Base-by-base conservation (phyloP, 23 tunicate genomes). In the Aplidium turbinatum region DNA sequence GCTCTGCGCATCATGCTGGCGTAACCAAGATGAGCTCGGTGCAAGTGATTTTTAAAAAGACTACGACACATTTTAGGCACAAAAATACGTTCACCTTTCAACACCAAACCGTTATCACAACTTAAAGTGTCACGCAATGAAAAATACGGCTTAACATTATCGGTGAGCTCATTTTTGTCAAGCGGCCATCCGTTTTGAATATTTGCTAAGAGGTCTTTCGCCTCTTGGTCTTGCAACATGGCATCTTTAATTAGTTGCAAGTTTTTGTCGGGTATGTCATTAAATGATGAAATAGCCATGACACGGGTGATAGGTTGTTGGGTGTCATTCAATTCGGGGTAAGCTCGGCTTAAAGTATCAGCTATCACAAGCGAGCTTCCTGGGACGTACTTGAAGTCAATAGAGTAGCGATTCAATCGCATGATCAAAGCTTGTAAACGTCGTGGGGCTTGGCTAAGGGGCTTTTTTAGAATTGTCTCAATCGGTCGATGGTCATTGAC, bases 381-480 rank as follows among this genome's bases (percentile, higher is more conserved):
- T 6, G 79, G 79, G 19, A 55, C 55, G 47, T 73, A 56, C 56
- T n/a, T 31, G 28, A 73, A 73, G 2, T 54, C 68, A 21, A 73
- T 55, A 26, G 31, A 22, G 35, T 73, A 73, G 16, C 68, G 28
- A 33, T 73, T 55, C 3, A 73, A 30, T 20, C 47, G 79, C 79
- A 73, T 73, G n/a, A 55, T 73, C 28, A 73, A 73, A n/a, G 68
- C 18, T 24, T 73, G 79, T 27, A 55, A 47, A 3, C 79, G 48
- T 13, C 68, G 26, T 4, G 79, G 47, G 9, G 66, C 79, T 31
- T 73, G 79, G n/a, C 79, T 54, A 13, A 73, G 50, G 28, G 68
- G 28, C n/a, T 55, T 73, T 73, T 56, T 73, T 20, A 73, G 24
- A 34, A 55, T 55, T 56, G 47, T 35, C 24, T 73, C 79, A 3